A percentile compares a stretch with the other conserved stretches of the same genome.
Conservation (phyloP, 1,140 invertebrate species). For the Lasaia peninsularis region DNA sequence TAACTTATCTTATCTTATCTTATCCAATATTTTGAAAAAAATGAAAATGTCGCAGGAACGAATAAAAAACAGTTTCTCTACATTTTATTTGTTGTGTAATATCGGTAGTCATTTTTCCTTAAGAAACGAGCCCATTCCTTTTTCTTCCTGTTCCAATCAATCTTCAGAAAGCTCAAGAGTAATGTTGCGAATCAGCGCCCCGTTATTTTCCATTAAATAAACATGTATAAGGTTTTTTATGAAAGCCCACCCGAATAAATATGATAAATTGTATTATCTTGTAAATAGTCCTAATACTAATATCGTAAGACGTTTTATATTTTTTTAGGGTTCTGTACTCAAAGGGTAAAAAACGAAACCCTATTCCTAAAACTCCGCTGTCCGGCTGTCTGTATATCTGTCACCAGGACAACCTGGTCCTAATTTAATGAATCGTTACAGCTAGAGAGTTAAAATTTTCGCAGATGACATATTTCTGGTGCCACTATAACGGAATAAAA, state of each 20-base stretch:
- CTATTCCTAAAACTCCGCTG: no score
- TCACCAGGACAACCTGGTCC: no score
- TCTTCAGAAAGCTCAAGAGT: constrained; percentile 4
- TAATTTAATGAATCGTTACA: no score
- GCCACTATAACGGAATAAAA: no score
- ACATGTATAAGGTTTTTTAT: background rate
- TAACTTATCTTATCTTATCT: no score
- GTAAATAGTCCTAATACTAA: background rate
- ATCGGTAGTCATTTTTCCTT: background rate
- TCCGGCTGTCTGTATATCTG: no score
- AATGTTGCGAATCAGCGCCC: constrained; percentile 3
- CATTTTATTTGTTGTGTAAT: background rate
- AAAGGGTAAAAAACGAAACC: no score
- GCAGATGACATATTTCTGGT: no score
- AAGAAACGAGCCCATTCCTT: background rate
- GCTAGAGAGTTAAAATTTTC: no score
- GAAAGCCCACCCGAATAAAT: background rate
- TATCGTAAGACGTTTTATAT: no score
- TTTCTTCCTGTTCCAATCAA: constrained; percentile 1
- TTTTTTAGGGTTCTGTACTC: no score
- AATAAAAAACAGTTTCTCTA: background rate
- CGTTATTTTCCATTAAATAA: constrained; percentile 7
- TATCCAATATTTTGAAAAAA: no score
- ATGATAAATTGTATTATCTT: background rate
- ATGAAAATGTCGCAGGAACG: background rate